Percentiles rank a stretch among this genome's conserved stretches.
Evolutionary conservation across 2,888 invertebrate species (phyloP).

Genomic region (Silvanus unidentatus): DNA sequence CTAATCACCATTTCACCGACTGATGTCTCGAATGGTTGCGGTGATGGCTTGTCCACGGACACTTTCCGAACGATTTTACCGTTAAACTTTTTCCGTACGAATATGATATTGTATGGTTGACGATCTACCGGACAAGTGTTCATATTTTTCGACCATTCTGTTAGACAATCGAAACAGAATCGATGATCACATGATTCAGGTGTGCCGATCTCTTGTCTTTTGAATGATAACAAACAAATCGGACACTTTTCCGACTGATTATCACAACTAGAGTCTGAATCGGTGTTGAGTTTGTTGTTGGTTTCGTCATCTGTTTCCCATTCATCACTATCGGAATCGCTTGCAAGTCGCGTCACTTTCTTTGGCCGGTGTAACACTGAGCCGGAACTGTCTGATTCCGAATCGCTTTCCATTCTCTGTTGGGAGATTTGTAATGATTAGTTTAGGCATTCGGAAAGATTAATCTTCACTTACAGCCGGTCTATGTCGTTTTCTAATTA

Average conservation of each 20-base stretch:
- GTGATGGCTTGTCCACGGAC: conserved; percentile 54
- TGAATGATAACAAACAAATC: conserved; percentile 76
- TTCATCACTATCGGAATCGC: conserved; percentile 25
- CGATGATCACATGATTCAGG: conserved; percentile 84
- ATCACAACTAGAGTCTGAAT: conserved; percentile 27
- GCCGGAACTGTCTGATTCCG: conserved; percentile 34
- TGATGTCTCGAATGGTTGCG: conserved; percentile 15
- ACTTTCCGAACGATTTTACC: conserved; percentile 64
- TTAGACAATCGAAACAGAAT: conserved; percentile 85
- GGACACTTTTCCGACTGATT: conserved; percentile 77
- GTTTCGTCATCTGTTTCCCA: conserved; percentile 25
- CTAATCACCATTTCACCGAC: conserved; percentile 38
- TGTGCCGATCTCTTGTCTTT: conserved; percentile 73
- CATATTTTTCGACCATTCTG: conserved; percentile 92
- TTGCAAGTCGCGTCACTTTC: conserved; percentile 24
- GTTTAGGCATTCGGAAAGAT: too few species aligned
- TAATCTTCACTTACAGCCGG: too few species aligned
- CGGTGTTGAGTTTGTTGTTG: neutral
- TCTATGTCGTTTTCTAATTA: too few species aligned
- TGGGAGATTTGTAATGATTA: too few species aligned
- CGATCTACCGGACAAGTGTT: conserved; percentile 90
- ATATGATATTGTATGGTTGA: conserved; percentile 67
- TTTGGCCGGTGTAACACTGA: conserved; percentile 23
- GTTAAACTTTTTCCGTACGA: conserved; percentile 46
- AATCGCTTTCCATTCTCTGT: conserved; percentile 53